phyloP scores from a whole-genome alignment of 2,888 invertebrate species.

The Nemurella pictetii region DNA sequence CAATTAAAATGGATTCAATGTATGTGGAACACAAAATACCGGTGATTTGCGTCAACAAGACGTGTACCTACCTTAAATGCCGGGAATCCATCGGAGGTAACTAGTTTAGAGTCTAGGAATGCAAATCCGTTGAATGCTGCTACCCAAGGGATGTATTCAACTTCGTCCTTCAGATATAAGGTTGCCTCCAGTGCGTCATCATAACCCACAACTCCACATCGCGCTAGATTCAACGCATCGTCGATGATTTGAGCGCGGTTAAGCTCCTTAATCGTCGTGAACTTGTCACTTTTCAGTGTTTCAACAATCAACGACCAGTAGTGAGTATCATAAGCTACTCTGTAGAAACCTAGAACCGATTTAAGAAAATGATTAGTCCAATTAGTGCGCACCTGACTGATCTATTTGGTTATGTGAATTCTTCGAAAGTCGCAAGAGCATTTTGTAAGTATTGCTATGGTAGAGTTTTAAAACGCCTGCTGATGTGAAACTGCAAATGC shows the following conservation, averaged over 20 bases:
- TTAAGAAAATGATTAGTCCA: too few species aligned
- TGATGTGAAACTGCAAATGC: neutral
- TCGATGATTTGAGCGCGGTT: slow-evolving; percentile 1
- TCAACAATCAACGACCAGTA: neutral
- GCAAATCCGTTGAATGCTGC: slow-evolving; percentile 5
- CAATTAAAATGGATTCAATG: too few species aligned
- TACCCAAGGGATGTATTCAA: slow-evolving; percentile 11
- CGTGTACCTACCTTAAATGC: neutral
- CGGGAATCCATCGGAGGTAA: neutral
- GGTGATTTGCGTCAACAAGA: too few species aligned
- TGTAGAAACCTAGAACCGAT: slow-evolving; percentile 23
- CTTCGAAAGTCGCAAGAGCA: neutral
- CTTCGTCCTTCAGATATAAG: slow-evolving; percentile 1
- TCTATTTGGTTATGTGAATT: neutral
- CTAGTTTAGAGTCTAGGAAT: slow-evolving; percentile 17
- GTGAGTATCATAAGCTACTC: neutral
- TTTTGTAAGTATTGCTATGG: too few species aligned
- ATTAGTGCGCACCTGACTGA: neutral
- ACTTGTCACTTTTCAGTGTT: neutral
- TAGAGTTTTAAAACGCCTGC: too few species aligned
- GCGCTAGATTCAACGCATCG: slow-evolving; percentile 24
- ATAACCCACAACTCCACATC: slow-evolving; percentile 10
- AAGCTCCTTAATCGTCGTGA: neutral
- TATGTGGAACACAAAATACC: too few species aligned
- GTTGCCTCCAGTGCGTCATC: neutral